phyloP scores from a whole-genome alignment of 2,797 vertebrate genomes.

The Lacerta viridis region DNA sequence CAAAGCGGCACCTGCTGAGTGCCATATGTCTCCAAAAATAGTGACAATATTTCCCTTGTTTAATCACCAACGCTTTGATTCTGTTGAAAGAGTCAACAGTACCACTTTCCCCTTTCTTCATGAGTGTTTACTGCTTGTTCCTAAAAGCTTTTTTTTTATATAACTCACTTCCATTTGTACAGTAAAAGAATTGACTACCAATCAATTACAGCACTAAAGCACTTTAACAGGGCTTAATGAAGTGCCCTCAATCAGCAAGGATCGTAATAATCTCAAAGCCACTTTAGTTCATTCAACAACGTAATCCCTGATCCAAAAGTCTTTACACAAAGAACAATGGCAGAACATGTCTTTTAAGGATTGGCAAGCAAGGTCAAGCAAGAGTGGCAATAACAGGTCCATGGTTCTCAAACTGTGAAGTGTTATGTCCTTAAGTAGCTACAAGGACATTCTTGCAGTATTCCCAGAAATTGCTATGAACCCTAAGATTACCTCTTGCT shows the following conservation, averaged over 20 bases:
- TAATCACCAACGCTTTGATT: conserved; percentile 5
- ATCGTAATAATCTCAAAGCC: conserved; percentile 26
- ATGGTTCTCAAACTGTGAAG: neutral
- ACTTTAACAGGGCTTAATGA: conserved; percentile 18
- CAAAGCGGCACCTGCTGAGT: neutral
- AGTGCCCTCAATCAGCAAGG: conserved; percentile 19
- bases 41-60: neutral
- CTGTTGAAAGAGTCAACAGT: neutral
- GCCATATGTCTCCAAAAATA: neutral
- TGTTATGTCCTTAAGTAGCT: neutral
- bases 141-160: neutral
- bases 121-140: conserved; percentile 9
- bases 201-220: conserved; percentile 27
- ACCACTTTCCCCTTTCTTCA: neutral
- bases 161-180: neutral
- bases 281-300: conserved; percentile 79
- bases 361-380: neutral
- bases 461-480: too few species aligned
- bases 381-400: neutral
- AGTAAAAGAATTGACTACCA: conserved; percentile 32
- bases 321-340: conserved; percentile 52
- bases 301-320: conserved; percentile 77
- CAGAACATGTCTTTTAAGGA: neutral
- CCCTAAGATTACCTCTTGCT: neutral
- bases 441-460: neutral